These are phyloP conservation scores for Ceramica pisi DNA, from an alignment of 2,888 invertebrate species.

Conservation along the genomic window DNA sequence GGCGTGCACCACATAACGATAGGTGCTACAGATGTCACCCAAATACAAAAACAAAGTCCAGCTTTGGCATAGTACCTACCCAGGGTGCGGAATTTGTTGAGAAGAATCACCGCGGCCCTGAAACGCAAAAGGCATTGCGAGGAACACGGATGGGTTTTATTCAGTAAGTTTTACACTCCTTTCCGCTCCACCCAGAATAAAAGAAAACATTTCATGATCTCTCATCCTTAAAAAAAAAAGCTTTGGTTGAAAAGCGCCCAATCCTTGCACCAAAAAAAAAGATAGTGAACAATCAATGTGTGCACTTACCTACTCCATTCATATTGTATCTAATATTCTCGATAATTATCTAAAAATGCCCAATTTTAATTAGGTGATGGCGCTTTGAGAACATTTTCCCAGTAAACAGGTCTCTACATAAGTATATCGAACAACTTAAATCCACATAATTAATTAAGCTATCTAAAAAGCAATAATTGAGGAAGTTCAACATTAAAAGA, in stretches of 20 bases:
- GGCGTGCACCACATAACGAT: background rate
- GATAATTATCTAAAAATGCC: background rate
- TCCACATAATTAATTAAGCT: conserved; percentile 31
- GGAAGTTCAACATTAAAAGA: conserved; percentile 46
- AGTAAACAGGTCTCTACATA: conserved; percentile 11
- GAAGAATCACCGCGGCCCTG: no score
- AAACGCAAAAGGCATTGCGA: no score
- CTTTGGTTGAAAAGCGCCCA: background rate
- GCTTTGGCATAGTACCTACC: background rate
- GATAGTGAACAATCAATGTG: no score
- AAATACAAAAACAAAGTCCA: background rate
- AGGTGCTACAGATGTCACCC: background rate
- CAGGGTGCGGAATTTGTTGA: no score
- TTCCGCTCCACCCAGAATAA: no score
- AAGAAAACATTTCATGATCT: no score
- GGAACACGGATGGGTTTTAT: no score
- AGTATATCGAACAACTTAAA: conserved; percentile 24
- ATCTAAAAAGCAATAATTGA: conserved; percentile 48
- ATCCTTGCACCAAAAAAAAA: background rate
- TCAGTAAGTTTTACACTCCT: no score
- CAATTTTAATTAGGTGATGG: background rate
- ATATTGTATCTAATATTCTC: no score
- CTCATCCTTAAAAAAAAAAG: no score
- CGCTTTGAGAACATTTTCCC: conserved; percentile 15
- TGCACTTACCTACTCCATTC: no score